These are phyloP conservation scores for Orthonychiurus folsomi DNA, from an alignment of 2,888 invertebrate genomes.

Conservation along the genomic window DNA sequence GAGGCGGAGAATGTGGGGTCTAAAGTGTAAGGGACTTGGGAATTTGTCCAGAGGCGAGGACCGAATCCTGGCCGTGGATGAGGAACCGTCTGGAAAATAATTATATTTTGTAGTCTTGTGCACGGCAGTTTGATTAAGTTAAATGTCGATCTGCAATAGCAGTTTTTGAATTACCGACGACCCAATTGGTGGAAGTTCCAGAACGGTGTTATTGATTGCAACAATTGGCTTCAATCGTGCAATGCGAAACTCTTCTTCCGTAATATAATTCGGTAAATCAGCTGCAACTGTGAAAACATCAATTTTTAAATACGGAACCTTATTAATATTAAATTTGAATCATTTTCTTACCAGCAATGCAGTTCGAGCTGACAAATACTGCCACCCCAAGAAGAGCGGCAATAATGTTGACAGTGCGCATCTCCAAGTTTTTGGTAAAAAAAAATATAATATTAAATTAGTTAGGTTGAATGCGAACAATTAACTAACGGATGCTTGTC, in stretches of 20 bases:
- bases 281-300: too few relatives aligned
- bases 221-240: constrained; percentile 17
- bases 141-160: not conserved
- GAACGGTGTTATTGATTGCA: constrained; percentile 19
- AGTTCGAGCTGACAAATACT: too few relatives aligned
- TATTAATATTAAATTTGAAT: too few relatives aligned
- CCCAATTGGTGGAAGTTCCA: constrained; percentile 24
- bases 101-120: not conserved
- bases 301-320: too few relatives aligned
- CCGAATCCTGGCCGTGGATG: constrained; percentile 34
- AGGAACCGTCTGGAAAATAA: constrained; percentile 1
- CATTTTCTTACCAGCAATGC: too few relatives aligned
- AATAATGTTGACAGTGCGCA: too few relatives aligned
- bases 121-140: constrained; percentile 1
- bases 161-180: not conserved
- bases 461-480: too few relatives aligned
- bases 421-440: too few relatives aligned
- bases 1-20: constrained; percentile 29
- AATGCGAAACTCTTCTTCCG: constrained; percentile 33
- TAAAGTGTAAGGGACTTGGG: constrained; percentile 34
- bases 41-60: constrained; percentile 34
- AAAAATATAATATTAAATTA: too few relatives aligned
- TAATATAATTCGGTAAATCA: constrained; percentile 31
- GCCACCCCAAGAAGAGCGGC: too few relatives aligned
- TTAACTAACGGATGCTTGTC: too few relatives aligned